Conservation (phyloP, 2,113 vertebrate genomes). For the Eudyptes chrysolophus region DNA sequence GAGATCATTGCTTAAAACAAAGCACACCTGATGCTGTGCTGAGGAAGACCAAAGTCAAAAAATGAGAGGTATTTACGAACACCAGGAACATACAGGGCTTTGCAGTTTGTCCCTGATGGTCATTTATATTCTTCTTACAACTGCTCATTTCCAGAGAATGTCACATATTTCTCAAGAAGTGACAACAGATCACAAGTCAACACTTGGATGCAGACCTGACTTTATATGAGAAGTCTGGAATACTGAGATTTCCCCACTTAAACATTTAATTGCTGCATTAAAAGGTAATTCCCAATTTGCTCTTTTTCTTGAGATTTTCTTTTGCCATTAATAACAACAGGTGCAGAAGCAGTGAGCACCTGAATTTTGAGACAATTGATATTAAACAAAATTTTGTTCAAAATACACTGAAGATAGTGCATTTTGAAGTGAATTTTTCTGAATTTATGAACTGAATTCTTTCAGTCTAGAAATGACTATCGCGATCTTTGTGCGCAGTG, state of each 20-base stretch:
- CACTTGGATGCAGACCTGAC: neutral
- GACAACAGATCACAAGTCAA: accelerated
- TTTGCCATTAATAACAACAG: accelerated
- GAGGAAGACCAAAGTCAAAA: neutral
- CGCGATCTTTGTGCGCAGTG: accelerated
- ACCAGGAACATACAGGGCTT: accelerated
- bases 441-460: neutral
- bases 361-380: accelerated
- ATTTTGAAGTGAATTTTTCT: too few relatives aligned
- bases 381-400: neutral
- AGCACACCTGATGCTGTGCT: accelerated
- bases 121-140: accelerated
- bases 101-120: accelerated
- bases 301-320: too few relatives aligned
- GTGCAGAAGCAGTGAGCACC: neutral
- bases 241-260: neutral
- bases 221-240: neutral
- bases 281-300: accelerated
- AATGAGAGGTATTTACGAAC: accelerated
- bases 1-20: neutral
- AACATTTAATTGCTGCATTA: neutral
- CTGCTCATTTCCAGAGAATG: accelerated
- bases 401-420: accelerated
- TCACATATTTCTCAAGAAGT: accelerated
- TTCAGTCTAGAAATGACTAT: accelerated